Base-by-base conservation (phyloP, 2,113 vertebrate genomes). In the Gasterosteus aculeatus region DNA sequence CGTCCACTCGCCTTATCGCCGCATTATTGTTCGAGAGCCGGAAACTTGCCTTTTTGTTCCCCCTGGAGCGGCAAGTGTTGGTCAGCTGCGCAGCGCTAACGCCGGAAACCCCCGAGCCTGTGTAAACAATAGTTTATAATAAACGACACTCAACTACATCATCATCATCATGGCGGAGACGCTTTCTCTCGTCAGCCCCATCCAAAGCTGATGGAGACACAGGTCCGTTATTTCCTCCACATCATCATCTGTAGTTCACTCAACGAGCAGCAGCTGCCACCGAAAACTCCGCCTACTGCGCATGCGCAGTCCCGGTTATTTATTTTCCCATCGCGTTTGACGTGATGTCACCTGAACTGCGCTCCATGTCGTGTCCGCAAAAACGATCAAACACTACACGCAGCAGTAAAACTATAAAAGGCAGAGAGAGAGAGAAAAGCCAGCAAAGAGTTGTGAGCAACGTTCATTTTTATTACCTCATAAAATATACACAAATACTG, bases 401-500 rank as follows among this genome's bases (percentile, higher is more conserved):
- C 19, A 39, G 14, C 46, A 51, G 10, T 15, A 15, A 26, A 38
- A 5, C 0, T 7, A 38, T 1, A 4, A 6, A 15, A 8, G 16
- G 3, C 26, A 16, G 5, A 38, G 14, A 51, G 63, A 58, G 10
- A 71, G 12, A 69, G n/a, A 53, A 41, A 31, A 12, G 4, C 26
- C 75, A 54, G n/a, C 19, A 18, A 29, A 75, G 61, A 58, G 8
- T 47, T 81, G 84, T 83, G 77, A 77, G 80, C 85, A 89, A 87
- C 60, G 60, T 87, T 92, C 39, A 83, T 87, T 94, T 92, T 94
- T 94, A 94, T 93, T 94, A 94, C 90, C 87, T 94, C 91, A 93
- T 95, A 95, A 95, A 95, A 94, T 95, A 94, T 95, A 95, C 93
- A 95, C 94, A 95, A 94, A 94, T 95, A 93, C 93, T 94, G 91